Conservation (phyloP, 2,797 vertebrate species). For the Threskiornis aethiopicus region DNA sequence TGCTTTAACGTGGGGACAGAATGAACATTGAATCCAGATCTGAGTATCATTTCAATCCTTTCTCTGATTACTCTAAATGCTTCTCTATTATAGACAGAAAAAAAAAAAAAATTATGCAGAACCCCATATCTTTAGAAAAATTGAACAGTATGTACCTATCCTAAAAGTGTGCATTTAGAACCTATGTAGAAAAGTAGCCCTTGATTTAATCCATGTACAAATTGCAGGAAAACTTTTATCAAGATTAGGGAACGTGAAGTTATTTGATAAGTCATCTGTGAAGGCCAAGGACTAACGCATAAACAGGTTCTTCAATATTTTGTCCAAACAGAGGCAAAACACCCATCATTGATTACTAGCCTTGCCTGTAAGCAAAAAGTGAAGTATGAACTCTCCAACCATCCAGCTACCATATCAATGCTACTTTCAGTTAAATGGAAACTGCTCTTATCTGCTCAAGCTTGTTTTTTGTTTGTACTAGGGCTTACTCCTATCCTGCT, state of each 20-base stretch:
- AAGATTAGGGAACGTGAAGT: not conserved
- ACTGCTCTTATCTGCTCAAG: not conserved
- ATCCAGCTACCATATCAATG: not conserved
- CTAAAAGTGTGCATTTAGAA: not conserved
- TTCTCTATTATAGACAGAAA: not conserved
- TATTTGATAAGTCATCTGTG: not conserved
- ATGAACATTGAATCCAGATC: not conserved
- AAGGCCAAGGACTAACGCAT: not conserved
- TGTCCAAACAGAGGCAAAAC: not conserved
- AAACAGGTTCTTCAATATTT: not conserved
- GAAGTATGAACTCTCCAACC: not conserved
- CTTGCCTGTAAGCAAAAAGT: not conserved
- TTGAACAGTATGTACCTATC: accelerated
- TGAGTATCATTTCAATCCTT: not conserved
- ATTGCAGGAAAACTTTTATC: not conserved
- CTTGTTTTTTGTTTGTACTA: not conserved
- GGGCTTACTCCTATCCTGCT: not conserved
- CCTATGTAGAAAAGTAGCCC: not conserved
- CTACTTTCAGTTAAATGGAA: not conserved
- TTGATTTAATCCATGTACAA: not conserved
- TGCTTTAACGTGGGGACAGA: not conserved
- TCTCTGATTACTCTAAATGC: not conserved
- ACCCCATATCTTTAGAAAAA: not conserved
- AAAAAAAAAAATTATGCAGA: not conserved
- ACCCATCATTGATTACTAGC: not conserved